phyloP scores from a whole-genome alignment of 2,797 vertebrate genomes.

The Mionectes olivaceus region DNA sequence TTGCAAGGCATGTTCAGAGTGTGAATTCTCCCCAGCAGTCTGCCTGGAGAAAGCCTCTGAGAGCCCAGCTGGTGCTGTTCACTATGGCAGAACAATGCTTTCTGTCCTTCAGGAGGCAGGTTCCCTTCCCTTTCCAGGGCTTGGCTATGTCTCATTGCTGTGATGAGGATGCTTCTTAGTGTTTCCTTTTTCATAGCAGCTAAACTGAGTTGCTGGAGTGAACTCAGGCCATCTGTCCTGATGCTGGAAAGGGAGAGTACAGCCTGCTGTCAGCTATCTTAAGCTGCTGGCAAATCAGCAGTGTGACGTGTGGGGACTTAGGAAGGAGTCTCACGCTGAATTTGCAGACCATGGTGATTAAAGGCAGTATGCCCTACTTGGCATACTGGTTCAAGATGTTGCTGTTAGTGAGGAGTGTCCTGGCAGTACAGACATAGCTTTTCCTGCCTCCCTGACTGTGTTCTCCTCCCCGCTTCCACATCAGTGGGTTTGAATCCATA shows the following conservation, averaged over 20 bases:
- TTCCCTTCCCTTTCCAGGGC: not conserved
- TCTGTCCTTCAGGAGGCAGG: not conserved
- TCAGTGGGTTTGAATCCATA: not conserved
- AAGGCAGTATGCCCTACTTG: constrained; percentile 42
- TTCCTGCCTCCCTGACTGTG: not conserved
- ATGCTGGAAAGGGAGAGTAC: constrained; percentile 26
- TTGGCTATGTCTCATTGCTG: not conserved
- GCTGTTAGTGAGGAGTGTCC: not conserved
- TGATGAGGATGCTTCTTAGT: not conserved
- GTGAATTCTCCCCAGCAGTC: not conserved
- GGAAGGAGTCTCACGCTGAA: not conserved
- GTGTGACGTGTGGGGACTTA: constrained; percentile 17
- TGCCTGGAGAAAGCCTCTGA: not conserved
- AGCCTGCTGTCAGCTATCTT: constrained; percentile 44
- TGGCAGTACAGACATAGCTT: not conserved
- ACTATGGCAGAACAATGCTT: not conserved
- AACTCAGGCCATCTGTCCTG: constrained; percentile 44
- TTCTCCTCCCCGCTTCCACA: not conserved
- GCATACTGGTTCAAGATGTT: not conserved
- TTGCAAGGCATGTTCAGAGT: not conserved
- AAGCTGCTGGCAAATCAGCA: constrained; percentile 15
- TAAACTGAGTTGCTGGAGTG: not conserved
- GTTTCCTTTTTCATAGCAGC: constrained; percentile 15
- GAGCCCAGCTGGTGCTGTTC: not conserved
- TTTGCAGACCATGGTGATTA: not conserved